Conservation (phyloP, 2,113 vertebrate genomes). For the Clupea harengus region DNA sequence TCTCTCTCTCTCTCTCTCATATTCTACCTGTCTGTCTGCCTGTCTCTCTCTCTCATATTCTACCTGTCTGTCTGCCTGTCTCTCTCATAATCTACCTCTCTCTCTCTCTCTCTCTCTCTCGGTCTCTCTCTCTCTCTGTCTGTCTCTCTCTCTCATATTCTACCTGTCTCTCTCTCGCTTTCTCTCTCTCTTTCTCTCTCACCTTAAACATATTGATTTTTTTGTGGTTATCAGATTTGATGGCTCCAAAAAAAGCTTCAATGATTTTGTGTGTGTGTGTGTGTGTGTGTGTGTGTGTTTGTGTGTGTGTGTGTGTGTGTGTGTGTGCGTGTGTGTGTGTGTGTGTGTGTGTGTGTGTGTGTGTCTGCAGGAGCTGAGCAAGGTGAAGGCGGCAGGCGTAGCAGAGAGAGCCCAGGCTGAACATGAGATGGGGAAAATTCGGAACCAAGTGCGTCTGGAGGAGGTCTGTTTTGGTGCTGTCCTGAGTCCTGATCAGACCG, state of each 20-base stretch:
- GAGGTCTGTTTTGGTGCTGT: slow-evolving; percentile 71
- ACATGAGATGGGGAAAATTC: slow-evolving; percentile 80
- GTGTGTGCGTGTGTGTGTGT: background rate
- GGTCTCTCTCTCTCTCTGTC: no score
- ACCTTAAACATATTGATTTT: no score
- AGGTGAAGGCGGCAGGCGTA: slow-evolving; percentile 71
- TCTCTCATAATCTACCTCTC: background rate
- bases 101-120: background rate
- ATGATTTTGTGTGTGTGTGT: background rate
- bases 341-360: background rate
- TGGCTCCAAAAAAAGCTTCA: no score
- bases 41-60: background rate
- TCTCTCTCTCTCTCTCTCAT: background rate
- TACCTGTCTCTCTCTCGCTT: background rate
- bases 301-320: background rate
- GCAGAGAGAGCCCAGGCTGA: slow-evolving; percentile 77
- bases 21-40: background rate
- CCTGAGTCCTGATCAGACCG: no score
- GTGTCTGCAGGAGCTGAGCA: slow-evolving; percentile 80
- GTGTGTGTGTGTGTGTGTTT: background rate
- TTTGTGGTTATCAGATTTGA: no score
- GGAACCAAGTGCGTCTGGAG: slow-evolving; percentile 78
- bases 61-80: background rate
- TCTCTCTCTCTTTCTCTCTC: background rate
- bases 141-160: no score